Evolutionary conservation across 2,113 vertebrate species (phyloP), one percentile per base, ranked within the genome.

Genomic region (Nesogale talazaci): DNA sequence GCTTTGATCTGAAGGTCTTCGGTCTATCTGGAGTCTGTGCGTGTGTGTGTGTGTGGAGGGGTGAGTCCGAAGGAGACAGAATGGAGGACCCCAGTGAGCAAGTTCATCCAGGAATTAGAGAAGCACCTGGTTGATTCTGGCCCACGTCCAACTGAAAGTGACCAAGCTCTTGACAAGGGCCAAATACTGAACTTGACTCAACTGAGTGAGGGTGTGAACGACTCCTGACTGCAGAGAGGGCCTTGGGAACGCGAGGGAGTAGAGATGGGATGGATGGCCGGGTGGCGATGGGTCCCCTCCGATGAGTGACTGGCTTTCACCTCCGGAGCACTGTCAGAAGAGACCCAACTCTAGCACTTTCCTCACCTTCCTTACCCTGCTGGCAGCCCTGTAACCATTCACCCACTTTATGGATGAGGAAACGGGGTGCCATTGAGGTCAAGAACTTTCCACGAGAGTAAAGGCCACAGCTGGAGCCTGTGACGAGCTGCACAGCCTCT

Each of bases 91-190:
- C 65, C 29, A 5, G 31, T 11, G 1, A 46, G 3, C 1, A 65
- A 7, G 19, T 38, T 70, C 59, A 0, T 31, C 17, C 2, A 11
- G 25, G 87, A 9, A 59, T 29, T 40, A 56, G 70, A 69, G 72
- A 12, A 52, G 46, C 46, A 9, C 46, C 6, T 52, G 36, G 6
- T 7, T 15, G 80, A 5, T 36, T n/a, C 57, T 76, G 63, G 80
- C 22, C 0, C 1, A 29, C 15, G 2, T 2, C 14, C 22, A 15
- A 3, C 36, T 61, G 80, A 36, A 2, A 27, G 9, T 57, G 25
- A 82, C 3, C 15, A 9, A 83, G 78, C 23, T 27, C 72, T 38
- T 12, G 7, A 52, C 70, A 1, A 2, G 17, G 19, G 46, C 17
- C 70, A 14, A 27, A 29, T 82, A 31, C 27, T n/a, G 11, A 6